A percentile compares a stretch with the other conserved stretches of the same genome.
Conservation (phyloP, 2,888 invertebrate species). For the Apamea anceps region DNA sequence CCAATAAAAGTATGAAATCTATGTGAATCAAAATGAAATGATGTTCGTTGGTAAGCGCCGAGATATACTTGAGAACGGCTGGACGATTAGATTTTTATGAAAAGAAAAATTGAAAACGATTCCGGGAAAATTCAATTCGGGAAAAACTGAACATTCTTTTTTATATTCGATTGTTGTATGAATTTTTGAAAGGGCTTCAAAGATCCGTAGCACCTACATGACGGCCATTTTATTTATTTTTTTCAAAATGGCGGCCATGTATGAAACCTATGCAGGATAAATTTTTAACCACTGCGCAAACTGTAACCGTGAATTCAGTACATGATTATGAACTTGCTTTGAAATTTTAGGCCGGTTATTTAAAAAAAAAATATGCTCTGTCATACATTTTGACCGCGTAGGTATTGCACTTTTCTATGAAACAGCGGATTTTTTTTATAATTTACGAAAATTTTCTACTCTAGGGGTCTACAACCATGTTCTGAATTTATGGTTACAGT, state of each 20-base stretch:
- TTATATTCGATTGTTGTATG: not conserved
- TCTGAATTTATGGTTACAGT: too few relatives aligned
- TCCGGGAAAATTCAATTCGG: not conserved
- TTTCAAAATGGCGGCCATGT: not conserved
- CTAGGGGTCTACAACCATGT: too few relatives aligned
- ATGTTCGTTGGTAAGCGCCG: not conserved
- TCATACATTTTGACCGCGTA: too few relatives aligned
- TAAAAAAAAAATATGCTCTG: too few relatives aligned
- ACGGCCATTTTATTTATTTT: not conserved
- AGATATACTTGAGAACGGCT: not conserved
- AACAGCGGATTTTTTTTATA: too few relatives aligned
- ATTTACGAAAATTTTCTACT: too few relatives aligned
- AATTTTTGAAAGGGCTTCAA: not conserved
- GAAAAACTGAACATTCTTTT: not conserved
- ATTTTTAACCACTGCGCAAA: too few relatives aligned
- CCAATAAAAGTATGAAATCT: constrained; percentile 41
- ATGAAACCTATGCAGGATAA: not conserved
- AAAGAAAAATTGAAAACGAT: not conserved
- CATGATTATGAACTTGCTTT: too few relatives aligned
- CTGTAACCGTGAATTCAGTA: too few relatives aligned
- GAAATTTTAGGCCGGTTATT: too few relatives aligned
- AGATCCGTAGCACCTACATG: not conserved
- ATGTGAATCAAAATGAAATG: not conserved
- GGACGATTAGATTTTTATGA: not conserved
- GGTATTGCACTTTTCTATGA: too few relatives aligned